phyloP scores from a whole-genome alignment of 2,113 vertebrate genomes.

The Scartelaos histophorus region DNA sequence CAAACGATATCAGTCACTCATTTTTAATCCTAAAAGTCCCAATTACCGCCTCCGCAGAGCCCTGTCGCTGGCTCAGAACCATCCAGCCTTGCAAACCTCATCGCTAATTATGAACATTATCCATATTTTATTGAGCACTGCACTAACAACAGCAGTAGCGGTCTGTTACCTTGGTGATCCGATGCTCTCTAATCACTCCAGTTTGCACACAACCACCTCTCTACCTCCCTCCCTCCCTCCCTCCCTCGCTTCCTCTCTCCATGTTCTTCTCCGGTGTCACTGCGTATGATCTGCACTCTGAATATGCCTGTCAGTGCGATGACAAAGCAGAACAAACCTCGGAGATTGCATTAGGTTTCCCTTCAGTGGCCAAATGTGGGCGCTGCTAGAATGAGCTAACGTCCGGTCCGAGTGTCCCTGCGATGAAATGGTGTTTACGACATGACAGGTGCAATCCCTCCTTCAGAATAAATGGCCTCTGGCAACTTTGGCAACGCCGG shows the following conservation, averaged over 20 bases:
- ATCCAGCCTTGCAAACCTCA: background rate
- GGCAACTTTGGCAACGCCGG: slow-evolving; percentile 10
- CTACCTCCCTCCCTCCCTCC: too few relatives aligned
- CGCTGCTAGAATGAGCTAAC: background rate
- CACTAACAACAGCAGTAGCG: slow-evolving; percentile 24
- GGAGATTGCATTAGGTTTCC: background rate
- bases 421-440: slow-evolving; percentile 18
- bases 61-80: background rate
- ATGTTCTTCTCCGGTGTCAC: slow-evolving; percentile 13
- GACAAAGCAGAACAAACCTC: slow-evolving; percentile 28
- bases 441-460: slow-evolving; percentile 31
- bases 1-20: too few relatives aligned
- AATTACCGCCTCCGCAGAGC: background rate
- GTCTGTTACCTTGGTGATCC: slow-evolving; percentile 72
- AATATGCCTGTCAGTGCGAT: slow-evolving; percentile 16
- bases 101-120: background rate
- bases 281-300: slow-evolving; percentile 11
- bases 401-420: background rate
- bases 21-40: background rate
- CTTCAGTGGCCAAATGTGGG: slow-evolving; percentile 11
- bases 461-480: slow-evolving; percentile 15
- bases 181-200: slow-evolving; percentile 51
- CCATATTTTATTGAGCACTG: background rate
- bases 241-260: background rate
- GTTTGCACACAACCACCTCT: slow-evolving; percentile 1